Base-by-base conservation (phyloP, 2,888 invertebrate species). In the Metellina segmentata region DNA sequence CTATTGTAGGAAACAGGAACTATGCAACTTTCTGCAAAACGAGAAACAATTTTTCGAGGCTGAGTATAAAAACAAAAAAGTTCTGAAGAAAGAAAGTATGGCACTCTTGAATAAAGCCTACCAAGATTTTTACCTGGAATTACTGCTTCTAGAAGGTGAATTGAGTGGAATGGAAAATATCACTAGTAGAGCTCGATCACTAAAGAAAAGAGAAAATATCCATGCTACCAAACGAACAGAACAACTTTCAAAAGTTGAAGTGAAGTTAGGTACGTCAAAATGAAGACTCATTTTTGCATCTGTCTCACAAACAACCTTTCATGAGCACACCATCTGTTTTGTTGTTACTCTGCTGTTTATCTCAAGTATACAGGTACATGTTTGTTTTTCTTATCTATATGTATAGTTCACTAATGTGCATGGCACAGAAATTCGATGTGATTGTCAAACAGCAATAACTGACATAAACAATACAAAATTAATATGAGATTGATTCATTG, bases 1-100 rank as follows among this genome's bases (percentile, higher is more conserved):
- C 72, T 16, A 48, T 19, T 79, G 7, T 48, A 91, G 91, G 34
- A 91, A 88, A 72, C 77, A 78, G n/a, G 87, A 88, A 61, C n/a
- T 91, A 13, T 91, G 91, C 51, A 19, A 52, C 1, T 83, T 75
- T 16, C 61, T 91, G 78, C 83, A 87, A 51, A 87, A 91, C 5
- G 83, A 91, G 34, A 83, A 87, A n/a, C n/a, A 20, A 13, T 78
- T 79, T 20, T 91, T 81, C 61, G 72, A 87, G 72, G 20, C 49
- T 8, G 72, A 87, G 20, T 83, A 83, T 49, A 52, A 91, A 20
- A 83, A 48, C 16, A 87, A 87, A 51, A 87, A 83, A 77, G n/a
- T 91, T 13, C 74, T 87, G 1, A 91, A 91, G 11, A 91, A 82
- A 61, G 91, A 91, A 70, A 91, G 91, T 16, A 91, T 91, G 91